Conservation (phyloP, 2,888 invertebrate species). For the Parnassius mnemosyne region DNA sequence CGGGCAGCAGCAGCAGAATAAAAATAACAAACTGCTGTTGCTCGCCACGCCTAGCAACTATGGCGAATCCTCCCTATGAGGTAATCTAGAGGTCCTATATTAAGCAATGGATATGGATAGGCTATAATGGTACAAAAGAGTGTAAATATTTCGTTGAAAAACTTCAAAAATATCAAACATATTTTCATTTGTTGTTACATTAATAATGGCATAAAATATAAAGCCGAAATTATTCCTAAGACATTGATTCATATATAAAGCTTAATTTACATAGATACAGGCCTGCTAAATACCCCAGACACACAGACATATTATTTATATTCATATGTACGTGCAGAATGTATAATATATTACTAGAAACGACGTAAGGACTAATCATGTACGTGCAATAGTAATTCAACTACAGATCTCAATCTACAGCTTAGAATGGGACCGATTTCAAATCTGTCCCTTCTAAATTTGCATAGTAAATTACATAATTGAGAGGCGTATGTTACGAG, state of each 20-base stretch:
- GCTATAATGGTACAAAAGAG: too few species aligned
- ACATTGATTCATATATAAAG: conserved; percentile 18
- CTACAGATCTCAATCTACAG: conserved; percentile 18
- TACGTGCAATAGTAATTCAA: conserved; percentile 13
- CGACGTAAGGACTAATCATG: conserved; percentile 10
- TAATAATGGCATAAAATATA: background rate
- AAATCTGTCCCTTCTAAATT: conserved; percentile 5
- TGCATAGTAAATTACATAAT: background rate
- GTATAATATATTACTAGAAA: conserved; percentile 13
- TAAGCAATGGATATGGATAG: too few species aligned
- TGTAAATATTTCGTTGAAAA: too few species aligned
- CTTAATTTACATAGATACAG: conserved; percentile 30
- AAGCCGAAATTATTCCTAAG: background rate
- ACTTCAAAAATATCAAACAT: too few species aligned
- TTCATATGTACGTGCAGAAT: background rate
- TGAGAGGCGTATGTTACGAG: background rate
- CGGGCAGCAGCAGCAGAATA: too few species aligned
- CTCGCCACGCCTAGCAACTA: too few species aligned
- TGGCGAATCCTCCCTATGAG: too few species aligned
- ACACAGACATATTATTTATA: conserved; percentile 10
- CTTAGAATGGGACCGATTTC: conserved; percentile 15
- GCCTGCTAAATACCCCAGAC: conserved; percentile 3
- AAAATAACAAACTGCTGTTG: too few species aligned
- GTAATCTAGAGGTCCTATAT: too few species aligned
- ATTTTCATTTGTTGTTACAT: background rate